Percentiles rank a stretch among this genome's conserved stretches.
Evolutionary conservation across 2,888 invertebrate species (phyloP).

Genomic region (Machimus rusticus): DNA sequence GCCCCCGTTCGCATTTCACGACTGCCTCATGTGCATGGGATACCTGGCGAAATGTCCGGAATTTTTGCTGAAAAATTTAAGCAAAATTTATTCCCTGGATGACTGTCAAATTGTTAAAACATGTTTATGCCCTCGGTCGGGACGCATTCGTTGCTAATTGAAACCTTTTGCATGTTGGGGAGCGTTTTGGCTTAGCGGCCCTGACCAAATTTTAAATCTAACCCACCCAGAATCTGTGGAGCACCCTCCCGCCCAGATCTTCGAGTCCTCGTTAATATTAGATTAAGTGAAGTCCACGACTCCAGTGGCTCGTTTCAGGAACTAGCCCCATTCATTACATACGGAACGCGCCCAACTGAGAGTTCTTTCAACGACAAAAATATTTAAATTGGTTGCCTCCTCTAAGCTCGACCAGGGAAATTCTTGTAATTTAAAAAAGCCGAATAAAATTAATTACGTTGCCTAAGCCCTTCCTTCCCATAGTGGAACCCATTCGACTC

Average conservation of each 20-base stretch:
- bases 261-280: background rate
- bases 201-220: background rate
- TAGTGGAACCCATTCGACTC: background rate
- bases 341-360: background rate
- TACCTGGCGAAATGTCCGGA: background rate
- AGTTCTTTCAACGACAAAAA: background rate
- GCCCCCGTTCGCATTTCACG: background rate
- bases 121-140: background rate
- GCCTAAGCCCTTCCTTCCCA: conserved; percentile 1
- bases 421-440: background rate
- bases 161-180: background rate
- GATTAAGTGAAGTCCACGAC: background rate
- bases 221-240: background rate
- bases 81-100: background rate
- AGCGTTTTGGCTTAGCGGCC: background rate
- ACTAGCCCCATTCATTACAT: background rate
- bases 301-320: background rate
- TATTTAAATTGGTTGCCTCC: background rate
- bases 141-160: background rate
- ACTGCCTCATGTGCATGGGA: background rate
- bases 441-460: conserved; percentile 14
- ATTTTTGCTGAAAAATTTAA: background rate
- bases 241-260: background rate
- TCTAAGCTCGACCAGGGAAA: background rate
- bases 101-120: background rate